Evolutionary conservation across 2,113 vertebrate species (phyloP).

Genomic region (Triplophysa siluroides): DNA sequence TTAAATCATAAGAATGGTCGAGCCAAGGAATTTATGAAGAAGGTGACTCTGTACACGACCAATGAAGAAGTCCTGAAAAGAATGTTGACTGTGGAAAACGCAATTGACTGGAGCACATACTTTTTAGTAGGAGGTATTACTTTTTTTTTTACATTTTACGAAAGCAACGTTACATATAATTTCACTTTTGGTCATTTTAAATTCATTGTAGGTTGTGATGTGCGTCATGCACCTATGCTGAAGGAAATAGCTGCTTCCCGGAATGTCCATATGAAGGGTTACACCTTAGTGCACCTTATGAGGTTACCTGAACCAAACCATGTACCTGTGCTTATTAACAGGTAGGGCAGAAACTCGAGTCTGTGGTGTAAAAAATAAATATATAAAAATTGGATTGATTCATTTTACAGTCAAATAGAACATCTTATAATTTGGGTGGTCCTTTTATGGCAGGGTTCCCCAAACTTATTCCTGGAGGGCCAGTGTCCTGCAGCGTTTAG

Average conservation of each 20-base stretch:
- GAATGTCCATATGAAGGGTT: conserved; percentile 36
- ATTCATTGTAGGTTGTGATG: conserved; percentile 56
- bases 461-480: too few relatives aligned
- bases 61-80: conserved; percentile 58
- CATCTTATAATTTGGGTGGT: too few relatives aligned
- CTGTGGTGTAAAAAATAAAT: too few relatives aligned
- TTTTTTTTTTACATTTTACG: neutral
- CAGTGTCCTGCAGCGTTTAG: too few relatives aligned
- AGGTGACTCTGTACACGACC: conserved; percentile 54
- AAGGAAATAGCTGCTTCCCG: conserved; percentile 54
- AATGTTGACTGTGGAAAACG: conserved; percentile 56
- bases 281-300: conserved; percentile 53
- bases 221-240: conserved; percentile 47
- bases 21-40: neutral
- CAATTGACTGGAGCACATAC: conserved; percentile 62
- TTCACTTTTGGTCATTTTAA: conserved; percentile 8
- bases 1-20: conserved; percentile 39
- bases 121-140: conserved; percentile 57
- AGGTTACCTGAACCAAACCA: conserved; percentile 56
- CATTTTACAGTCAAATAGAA: too few relatives aligned
- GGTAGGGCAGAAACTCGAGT: conserved; percentile 46
- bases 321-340: conserved; percentile 44
- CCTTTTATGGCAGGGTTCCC: too few relatives aligned
- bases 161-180: neutral
- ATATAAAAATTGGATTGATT: too few relatives aligned